Base-by-base conservation (phyloP, 2,797 vertebrate genomes). In the Scolopax bukidnonensis region DNA sequence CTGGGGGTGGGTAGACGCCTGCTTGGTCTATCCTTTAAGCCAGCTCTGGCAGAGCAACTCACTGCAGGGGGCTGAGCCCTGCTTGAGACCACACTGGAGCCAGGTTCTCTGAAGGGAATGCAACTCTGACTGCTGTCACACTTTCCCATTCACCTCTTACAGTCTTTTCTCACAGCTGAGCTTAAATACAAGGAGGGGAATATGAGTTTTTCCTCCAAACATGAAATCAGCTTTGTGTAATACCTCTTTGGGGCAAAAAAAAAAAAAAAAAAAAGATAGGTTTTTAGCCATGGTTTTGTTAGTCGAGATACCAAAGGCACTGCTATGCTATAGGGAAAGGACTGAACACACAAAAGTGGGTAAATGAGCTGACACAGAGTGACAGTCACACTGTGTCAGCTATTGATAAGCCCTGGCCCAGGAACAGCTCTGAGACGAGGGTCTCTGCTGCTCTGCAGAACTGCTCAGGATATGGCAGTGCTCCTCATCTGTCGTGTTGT, bases 1-100 rank as follows among this genome's bases (percentile, higher is more conserved):
- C 92, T 96, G 81, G 84, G 86, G 90, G 90, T 93, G 54, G 71
- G 64, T 36, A 92, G 93, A 94, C 16, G 78, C 92, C 96, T 97
- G 60, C 78, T 80, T 84, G 71, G 56, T 87, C 89, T 91, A 53
- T 94, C 93, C 84, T 77, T 96, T 95, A 94, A 96, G 95, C 89
- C 96, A 95, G 60, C 38, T 63, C 85, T 96, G 93, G 95, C 96
- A 96, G 25, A 93, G 64, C 81, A 56, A 40, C 78, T 74, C 68
- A 4, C 86, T 87, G 51, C 68, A 68, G 87, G 90, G 74, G 93
- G 64, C 93, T 82, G 73, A 78, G 83, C 36, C 3, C 79, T 48
- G 76, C 76, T 70, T 80, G 73, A 94, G 95, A 91, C 91, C 89
- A 79, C 63, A 76, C 67, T 88, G 81, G 69, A 90, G 89, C 85